A percentile compares a stretch with the other conserved stretches of the same genome.
These are phyloP conservation scores for Dissostichus mawsoni DNA, from an alignment of 2,113 vertebrate species.

Conservation along the genomic window DNA sequence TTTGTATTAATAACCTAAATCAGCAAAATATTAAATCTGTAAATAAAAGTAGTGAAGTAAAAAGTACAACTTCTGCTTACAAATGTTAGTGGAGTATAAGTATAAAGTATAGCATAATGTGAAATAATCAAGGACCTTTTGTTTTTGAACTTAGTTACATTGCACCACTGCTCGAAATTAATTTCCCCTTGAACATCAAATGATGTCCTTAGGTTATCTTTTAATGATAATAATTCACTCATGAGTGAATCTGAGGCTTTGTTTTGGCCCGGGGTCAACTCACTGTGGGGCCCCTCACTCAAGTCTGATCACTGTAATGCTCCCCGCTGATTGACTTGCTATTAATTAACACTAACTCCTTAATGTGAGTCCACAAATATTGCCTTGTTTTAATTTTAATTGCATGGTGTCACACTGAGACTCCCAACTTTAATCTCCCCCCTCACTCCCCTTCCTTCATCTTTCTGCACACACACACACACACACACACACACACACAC, in stretches of 20 bases:
- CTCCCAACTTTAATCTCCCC: conserved; percentile 20
- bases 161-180: not conserved
- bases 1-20: no score
- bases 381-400: conserved; percentile 49
- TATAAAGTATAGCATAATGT: no score
- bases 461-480: conserved; percentile 3
- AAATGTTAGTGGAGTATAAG: no score
- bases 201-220: conserved; percentile 20
- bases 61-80: no score
- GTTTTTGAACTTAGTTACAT: no score
- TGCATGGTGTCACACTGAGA: conserved; percentile 52
- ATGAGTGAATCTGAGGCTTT: conserved; percentile 11
- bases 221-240: conserved; percentile 15
- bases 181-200: conserved; percentile 23
- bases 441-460: not conserved
- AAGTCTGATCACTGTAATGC: conserved; percentile 25
- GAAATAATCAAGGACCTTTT: no score
- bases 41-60: no score
- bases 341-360: conserved; percentile 52
- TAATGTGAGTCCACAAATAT: conserved; percentile 33
- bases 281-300: conserved; percentile 27
- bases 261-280: conserved; percentile 45
- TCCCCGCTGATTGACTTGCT: conserved; percentile 48
- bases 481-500: conserved; percentile 17
- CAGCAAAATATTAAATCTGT: no score